Evolutionary conservation across 2,797 vertebrate genomes (phyloP).

Genomic region (Iguana delicatissima): DNA sequence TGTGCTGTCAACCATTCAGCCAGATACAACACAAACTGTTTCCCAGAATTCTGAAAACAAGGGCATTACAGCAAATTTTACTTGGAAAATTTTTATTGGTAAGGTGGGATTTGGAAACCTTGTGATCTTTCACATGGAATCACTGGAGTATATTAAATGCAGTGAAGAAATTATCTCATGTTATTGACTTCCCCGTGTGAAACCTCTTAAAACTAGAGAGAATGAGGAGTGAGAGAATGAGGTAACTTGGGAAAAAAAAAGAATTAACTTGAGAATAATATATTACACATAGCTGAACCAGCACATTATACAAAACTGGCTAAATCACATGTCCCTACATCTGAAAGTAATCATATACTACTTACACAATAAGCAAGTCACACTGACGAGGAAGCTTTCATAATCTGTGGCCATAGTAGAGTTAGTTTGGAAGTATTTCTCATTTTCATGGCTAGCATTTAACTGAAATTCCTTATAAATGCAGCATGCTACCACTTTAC

Average conservation of each 20-base stretch:
- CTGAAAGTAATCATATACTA: conserved; percentile 26
- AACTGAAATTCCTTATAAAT: conserved; percentile 15
- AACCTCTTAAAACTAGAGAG: conserved; percentile 63
- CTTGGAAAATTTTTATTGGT: not conserved
- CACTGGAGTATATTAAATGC: conserved; percentile 43
- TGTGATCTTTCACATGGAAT: conserved; percentile 39
- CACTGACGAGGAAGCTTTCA: conserved; percentile 10
- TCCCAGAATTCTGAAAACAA: not conserved
- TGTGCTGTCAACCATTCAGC: not conserved
- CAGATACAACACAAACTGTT: not conserved
- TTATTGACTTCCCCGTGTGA: conserved; percentile 43
- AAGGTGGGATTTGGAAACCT: conserved; percentile 6
- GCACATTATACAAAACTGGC: conserved; percentile 43
- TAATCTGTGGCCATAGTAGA: accelerated
- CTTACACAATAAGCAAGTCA: conserved; percentile 27
- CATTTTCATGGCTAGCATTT: not conserved
- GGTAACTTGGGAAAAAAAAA: conserved; percentile 39
- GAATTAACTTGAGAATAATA: conserved; percentile 32
- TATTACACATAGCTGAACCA: conserved; percentile 33
- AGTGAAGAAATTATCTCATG: conserved; percentile 25
- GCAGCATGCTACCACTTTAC: not conserved
- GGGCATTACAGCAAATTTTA: not conserved
- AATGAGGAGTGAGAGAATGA: conserved; percentile 38
- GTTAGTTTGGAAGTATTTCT: conserved; percentile 14
- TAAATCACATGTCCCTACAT: not conserved